phyloP scores from a whole-genome alignment of 2,888 invertebrate genomes.

The Mythimna pallens region DNA sequence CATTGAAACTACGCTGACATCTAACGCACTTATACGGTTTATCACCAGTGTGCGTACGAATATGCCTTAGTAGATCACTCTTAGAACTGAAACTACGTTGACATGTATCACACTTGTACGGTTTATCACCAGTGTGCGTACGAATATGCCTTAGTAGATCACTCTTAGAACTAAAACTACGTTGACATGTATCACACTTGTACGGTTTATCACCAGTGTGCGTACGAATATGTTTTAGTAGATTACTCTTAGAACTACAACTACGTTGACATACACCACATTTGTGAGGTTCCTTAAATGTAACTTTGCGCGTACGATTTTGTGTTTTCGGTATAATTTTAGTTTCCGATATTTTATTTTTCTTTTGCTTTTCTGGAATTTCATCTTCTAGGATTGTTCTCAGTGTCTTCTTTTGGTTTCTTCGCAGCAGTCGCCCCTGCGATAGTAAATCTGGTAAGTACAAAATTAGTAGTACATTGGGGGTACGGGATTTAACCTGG shows the following conservation, averaged over 20 bases:
- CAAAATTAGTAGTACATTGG: neutral
- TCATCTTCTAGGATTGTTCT: neutral
- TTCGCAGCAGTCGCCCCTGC: neutral
- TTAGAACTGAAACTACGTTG: too few relatives aligned
- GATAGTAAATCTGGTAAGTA: neutral
- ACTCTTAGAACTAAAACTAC: too few relatives aligned
- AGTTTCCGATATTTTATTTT: too few relatives aligned
- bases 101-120: neutral
- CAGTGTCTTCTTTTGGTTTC: neutral
- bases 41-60: too few relatives aligned
- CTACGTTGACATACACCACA: too few relatives aligned
- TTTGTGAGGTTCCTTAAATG: too few relatives aligned
- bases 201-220: neutral
- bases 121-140: neutral
- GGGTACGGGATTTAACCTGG: too few relatives aligned
- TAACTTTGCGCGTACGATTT: neutral
- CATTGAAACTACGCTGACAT: too few relatives aligned
- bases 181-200: neutral
- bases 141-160: neutral
- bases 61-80: too few relatives aligned
- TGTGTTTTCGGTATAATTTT: neutral
- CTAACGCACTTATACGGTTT: too few relatives aligned
- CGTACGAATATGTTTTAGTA: neutral
- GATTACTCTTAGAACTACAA: neutral
- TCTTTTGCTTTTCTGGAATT: neutral